Base-by-base conservation (phyloP, 2,797 vertebrate genomes). In the Halcyon badia region DNA sequence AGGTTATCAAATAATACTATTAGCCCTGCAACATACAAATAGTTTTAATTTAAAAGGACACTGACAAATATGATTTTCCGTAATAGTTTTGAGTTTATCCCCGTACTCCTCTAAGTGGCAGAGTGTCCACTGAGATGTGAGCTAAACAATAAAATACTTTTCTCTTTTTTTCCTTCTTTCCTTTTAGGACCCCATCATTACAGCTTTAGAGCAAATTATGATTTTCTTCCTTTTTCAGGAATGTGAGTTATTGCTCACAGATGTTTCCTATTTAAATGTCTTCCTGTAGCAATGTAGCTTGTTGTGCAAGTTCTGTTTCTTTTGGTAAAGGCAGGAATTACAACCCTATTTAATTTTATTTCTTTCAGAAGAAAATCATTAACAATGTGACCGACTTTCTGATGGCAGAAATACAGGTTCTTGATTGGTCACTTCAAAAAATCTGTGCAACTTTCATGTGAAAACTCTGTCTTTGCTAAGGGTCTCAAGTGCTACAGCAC, bases 21-120 rank as follows among this genome's bases (percentile, higher is more conserved):
- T 39, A 80, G 26, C 16, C 51, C 61, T 81, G 65, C 9, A 89
- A 73, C 17, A 62, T 3, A 73, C 0, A 14, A 95, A 39, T 56
- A 93, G 94, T 49, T 96, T 72, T 51, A 57, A 94, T 95, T 96
- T 95, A 95, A 96, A 95, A 89, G 95, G 78, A 89, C 94, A 95
- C 62, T 90, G 82, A 57, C 87, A 87, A 92, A 30, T 52, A 60
- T 6, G n/a, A 73, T 64, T 85, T 83, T 88, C 24, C 79, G 49
- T 49, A 75, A 19, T 12, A 39, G 12, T 71, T 91, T 75, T 66
- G 0, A 5, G 62, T 90, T 87, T 78, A 64, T 71, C 68, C 15
- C 37, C 18, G 30, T 85, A 61, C 54, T 78, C 41, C 31, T 89
- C 17, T 26, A 65, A 57, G 44, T 7, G 15, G 58, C 15, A 95